Evolutionary conservation across 1,140 invertebrate genomes (phyloP).

Genomic region (Rhopalosiphum padi): DNA sequence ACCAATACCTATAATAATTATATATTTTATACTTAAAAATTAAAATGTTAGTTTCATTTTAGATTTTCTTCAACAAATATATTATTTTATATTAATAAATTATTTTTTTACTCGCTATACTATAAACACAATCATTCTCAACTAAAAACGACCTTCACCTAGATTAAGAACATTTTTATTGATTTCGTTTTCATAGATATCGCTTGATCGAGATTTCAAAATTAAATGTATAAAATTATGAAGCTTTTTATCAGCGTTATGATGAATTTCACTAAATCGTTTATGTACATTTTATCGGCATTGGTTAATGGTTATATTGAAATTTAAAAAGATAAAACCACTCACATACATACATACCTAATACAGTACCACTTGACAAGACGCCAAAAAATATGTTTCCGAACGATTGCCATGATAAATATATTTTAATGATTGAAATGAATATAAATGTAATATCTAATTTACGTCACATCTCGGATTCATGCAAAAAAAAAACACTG

Average conservation of each 20-base stretch:
- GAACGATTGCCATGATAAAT: slow-evolving; percentile 29
- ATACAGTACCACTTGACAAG: not conserved
- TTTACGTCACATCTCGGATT: not conserved
- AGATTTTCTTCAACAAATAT: not conserved
- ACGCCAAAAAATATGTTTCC: slow-evolving; percentile 22
- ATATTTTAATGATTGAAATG: not conserved
- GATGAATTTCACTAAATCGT: not conserved
- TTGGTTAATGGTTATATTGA: not conserved
- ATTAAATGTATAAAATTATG: not conserved
- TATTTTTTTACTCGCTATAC: not conserved
- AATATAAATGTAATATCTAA: slow-evolving; percentile 15
- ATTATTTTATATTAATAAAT: not conserved
- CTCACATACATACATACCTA: not conserved
- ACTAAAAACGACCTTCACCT: slow-evolving; percentile 14
- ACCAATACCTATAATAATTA: not conserved
- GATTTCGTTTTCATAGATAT: not conserved
- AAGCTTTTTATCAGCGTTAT: not conserved
- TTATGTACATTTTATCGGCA: not conserved
- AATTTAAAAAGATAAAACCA: not conserved
- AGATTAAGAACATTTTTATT: not conserved
- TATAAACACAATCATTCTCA: not conserved
- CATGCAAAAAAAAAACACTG: not conserved
- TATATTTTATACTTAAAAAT: not conserved
- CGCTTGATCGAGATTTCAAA: not conserved
- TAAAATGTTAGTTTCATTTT: not conserved